Conservation (phyloP, 2,888 invertebrate genomes). For the Lathronympha strigana region DNA sequence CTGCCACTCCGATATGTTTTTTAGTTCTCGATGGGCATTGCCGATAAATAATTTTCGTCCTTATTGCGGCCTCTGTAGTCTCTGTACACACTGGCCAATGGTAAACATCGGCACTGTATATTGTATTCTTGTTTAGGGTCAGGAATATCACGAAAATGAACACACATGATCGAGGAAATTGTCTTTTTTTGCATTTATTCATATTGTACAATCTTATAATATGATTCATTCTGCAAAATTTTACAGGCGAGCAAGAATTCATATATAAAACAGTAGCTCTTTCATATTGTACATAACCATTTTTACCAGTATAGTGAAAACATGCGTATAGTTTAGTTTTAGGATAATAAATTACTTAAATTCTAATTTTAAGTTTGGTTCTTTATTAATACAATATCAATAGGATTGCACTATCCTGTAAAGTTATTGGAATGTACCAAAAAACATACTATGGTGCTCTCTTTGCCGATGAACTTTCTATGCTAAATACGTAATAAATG, state of each 20-base stretch:
- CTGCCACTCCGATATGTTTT: too few species aligned
- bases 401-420: conserved; percentile 83
- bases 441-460: conserved; percentile 78
- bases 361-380: conserved; percentile 84
- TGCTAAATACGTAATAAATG: conserved; percentile 74
- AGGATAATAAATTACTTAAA: conserved; percentile 85
- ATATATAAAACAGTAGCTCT: conserved; percentile 85
- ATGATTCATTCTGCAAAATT: conserved; percentile 85
- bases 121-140: neutral
- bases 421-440: conserved; percentile 79
- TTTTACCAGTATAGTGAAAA: conserved; percentile 85
- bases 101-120: neutral
- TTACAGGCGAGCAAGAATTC: conserved; percentile 85
- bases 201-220: conserved; percentile 85
- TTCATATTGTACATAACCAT: conserved; percentile 84
- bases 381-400: conserved; percentile 85
- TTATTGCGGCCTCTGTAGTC: too few species aligned
- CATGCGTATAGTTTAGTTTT: conserved; percentile 84
- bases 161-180: conserved; percentile 76
- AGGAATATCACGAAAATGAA: conserved; percentile 49
- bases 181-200: conserved; percentile 84
- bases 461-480: conserved; percentile 83
- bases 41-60: too few species aligned
- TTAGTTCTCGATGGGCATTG: too few species aligned
- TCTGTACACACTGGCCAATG: too few species aligned